These are phyloP conservation scores for Caenorhabditis panamensis DNA, from an alignment of 2,888 invertebrate genomes.

Conservation along the genomic window DNA sequence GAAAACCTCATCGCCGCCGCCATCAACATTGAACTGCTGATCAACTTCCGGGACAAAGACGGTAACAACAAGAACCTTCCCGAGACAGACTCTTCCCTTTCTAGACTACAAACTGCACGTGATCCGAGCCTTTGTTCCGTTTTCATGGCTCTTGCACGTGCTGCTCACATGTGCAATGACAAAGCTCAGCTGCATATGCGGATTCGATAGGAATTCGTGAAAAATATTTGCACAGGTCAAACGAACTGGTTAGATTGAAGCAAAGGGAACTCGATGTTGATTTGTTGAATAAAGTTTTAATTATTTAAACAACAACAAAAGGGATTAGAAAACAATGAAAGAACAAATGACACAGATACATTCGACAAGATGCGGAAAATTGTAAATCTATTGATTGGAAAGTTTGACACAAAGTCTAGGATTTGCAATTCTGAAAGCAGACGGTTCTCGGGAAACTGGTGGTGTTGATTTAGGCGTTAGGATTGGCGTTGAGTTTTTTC, in stretches of 20 bases:
- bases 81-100: too few relatives aligned
- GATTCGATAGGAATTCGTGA: neutral
- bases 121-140: neutral
- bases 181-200: neutral
- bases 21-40: neutral
- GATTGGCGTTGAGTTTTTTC: neutral
- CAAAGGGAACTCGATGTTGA: too few relatives aligned
- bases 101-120: slow-evolving; percentile 2
- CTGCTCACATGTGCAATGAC: neutral
- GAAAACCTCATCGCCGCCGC: neutral
- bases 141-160: neutral
- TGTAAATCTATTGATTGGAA: too few relatives aligned
- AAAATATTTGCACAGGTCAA: neutral
- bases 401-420: too few relatives aligned
- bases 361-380: too few relatives aligned
- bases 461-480: too few relatives aligned
- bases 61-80: neutral
- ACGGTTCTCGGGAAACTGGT: neutral
- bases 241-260: too few relatives aligned
- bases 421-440: neutral
- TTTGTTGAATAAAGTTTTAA: too few relatives aligned
- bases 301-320: too few relatives aligned
- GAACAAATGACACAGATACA: too few relatives aligned
- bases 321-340: too few relatives aligned
- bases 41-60: neutral